Evolutionary conservation across 1,140 invertebrate genomes (phyloP).

Genomic region (Penaeus indicus): DNA sequence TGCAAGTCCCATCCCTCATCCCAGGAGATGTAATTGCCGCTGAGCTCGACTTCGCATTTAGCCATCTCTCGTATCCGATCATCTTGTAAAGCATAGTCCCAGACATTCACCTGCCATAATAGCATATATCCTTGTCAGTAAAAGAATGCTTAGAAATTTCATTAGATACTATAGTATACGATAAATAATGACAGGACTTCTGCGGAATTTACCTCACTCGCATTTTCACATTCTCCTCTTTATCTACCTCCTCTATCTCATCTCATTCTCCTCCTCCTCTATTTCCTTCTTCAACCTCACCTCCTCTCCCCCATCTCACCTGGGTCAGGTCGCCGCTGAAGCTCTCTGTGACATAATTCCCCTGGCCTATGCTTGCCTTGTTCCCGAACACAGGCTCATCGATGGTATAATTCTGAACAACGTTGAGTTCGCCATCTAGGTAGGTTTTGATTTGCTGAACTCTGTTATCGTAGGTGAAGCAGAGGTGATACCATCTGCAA

Average conservation of each 20-base stretch:
- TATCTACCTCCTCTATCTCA: background rate
- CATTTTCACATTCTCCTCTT: background rate
- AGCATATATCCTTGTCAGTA: background rate
- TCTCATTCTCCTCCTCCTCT: background rate
- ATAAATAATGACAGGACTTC: too few relatives aligned
- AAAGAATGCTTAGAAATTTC: background rate
- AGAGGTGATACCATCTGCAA: conserved; percentile 55
- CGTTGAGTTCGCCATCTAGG: conserved; percentile 17
- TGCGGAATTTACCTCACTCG: too few relatives aligned
- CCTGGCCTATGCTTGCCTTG: conserved; percentile 39
- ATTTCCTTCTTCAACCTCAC: background rate
- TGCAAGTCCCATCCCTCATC: conserved; percentile 40
- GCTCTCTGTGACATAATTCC: conserved; percentile 30
- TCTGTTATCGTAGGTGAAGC: conserved; percentile 49
- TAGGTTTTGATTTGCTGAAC: conserved; percentile 45
- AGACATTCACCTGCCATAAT: conserved; percentile 37
- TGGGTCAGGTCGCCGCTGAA: conserved; percentile 54
- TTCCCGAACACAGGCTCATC: conserved; percentile 38
- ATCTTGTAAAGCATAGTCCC: conserved; percentile 10
- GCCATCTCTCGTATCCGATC: conserved; percentile 32
- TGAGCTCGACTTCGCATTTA: conserved; percentile 16
- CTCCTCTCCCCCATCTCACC: background rate
- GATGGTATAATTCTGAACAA: conserved; percentile 48
- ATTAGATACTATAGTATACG: background rate
- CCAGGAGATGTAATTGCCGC: conserved; percentile 51